A percentile compares a stretch with the other conserved stretches of the same genome.
These are phyloP conservation scores for Norana najaformis DNA, from an alignment of 2,888 invertebrate genomes.

Conservation along the genomic window DNA sequence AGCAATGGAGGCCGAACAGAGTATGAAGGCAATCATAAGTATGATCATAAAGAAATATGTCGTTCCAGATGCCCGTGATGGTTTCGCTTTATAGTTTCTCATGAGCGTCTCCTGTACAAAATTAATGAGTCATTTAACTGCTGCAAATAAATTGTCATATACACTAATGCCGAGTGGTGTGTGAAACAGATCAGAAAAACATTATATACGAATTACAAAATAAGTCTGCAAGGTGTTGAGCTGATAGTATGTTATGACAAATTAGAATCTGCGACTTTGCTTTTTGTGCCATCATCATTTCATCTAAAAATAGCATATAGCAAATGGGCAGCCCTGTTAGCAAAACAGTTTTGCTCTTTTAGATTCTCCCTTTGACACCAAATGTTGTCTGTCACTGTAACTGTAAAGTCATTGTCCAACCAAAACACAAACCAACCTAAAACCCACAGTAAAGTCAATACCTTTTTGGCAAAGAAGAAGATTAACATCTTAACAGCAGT, in stretches of 20 bases:
- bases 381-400: neutral
- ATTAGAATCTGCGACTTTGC: too few relatives aligned
- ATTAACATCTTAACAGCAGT: constrained; percentile 74
- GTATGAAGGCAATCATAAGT: constrained; percentile 74
- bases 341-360: too few relatives aligned
- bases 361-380: neutral
- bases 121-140: neutral
- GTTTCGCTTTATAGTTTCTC: constrained; percentile 76
- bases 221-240: too few relatives aligned
- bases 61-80: constrained; percentile 79
- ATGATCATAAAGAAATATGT: constrained; percentile 84
- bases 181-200: too few relatives aligned
- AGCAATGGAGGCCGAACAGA: constrained; percentile 73
- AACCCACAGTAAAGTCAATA: constrained; percentile 37
- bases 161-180: too few relatives aligned
- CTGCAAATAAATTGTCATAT: neutral
- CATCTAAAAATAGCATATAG: too few relatives aligned
- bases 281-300: too few relatives aligned
- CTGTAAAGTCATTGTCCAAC: neutral
- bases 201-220: too few relatives aligned
- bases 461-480: constrained; percentile 77
- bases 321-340: too few relatives aligned
- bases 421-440: neutral
- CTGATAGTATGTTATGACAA: too few relatives aligned
- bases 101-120: constrained; percentile 55